Base-by-base conservation (phyloP, 1,140 invertebrate species). In the Drosophila micromelanica region DNA sequence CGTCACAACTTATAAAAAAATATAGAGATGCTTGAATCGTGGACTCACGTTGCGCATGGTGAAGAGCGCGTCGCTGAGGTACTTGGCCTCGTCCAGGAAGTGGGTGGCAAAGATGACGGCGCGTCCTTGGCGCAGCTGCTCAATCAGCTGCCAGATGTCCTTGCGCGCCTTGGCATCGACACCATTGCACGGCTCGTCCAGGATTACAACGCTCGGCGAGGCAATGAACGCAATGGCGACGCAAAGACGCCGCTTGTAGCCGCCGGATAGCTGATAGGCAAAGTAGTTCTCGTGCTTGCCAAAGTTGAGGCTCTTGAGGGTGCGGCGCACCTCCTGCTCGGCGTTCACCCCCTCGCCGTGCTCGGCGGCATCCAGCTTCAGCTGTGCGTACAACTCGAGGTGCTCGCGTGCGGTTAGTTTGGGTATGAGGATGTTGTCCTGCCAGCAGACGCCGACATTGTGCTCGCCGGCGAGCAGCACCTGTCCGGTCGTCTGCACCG, bases 181-280 rank as follows among this genome's bases (percentile, higher is more conserved):
- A 1, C 96, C 96, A 51, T 95, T 95, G 6, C 96, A 96, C 3
- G 96, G 96, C 74, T 97, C 96, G 89, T 97, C 98, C 61, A 99
- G 92, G 67, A 98, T 96, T 7, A 98, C 95, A 1, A 98, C 93
- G 43, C 95, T 94, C 0, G 92, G 92, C 13, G 90, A 91, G 27
- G 78, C 91, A 9, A 99, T 94, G 73, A 99, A 95, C 0, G 95
- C 95, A 8, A 95, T 92, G 43, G 94, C 94, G 13, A 95, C 95
- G 76, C 94, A 95, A 8, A 95, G 87, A 5, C 95, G 92, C 1
- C 95, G 92, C 68, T 93, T 92, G 48, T 94, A 94, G 5, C 95
- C 95, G 7, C 95, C 95, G 0, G 95, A 95, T 30, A 95, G 90
- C 45, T 93, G 92, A n/a, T 85, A 81, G 4, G 94, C 94, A 3